Evolutionary conservation across 2,888 invertebrate species (phyloP), one percentile per base, ranked within the genome.

Genomic region (Esperia sulphurella): DNA sequence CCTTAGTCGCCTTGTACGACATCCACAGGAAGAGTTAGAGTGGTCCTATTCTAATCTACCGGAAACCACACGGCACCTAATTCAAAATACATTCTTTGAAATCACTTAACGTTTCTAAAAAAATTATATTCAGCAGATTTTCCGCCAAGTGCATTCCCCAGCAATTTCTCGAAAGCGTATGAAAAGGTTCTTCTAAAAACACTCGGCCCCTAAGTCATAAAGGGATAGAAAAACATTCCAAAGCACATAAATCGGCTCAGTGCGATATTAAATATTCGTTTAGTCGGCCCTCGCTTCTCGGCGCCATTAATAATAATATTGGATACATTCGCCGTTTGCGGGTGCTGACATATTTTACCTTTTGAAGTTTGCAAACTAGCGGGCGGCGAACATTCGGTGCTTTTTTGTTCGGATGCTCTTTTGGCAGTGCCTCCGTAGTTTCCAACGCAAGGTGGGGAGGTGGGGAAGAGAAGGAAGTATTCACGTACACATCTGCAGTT

Each of bases 221-320:
- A 21, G 21, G 21, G 21, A 21, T 21, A 5, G 8, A 5, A 75
- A 74, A 72, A 75, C 68, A 72, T 72, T 72, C 63, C 59, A 61
- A 33, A 49, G 52, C 51, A 50, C 76, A 79, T 84, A 83, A 84
- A 85, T 83, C 77, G 65, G 52, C 49, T 51, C 53, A 51, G 58
- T 58, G 63, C 65, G 71, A 79, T 82, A 82, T 85, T 84, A 84
- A 85, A 86, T 84, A 83, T 84, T 83, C 86, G 84, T 85, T 86
- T 84, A 82, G 79, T 69, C 72, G 65, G 62, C 63, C 68, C 68
- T 72, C 51, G 53, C 59, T 60, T 64, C 73, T 74, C 76, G 69
- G 67, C 58, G 63, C 73, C 81, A 78, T 85, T 76, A 72, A 75
- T 85, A 83, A 83, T 80, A 80, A 80, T 83, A 83, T 82, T 73